Evolutionary conservation across 2,797 vertebrate species (phyloP).

Genomic region (Synanceia verrucosa): DNA sequence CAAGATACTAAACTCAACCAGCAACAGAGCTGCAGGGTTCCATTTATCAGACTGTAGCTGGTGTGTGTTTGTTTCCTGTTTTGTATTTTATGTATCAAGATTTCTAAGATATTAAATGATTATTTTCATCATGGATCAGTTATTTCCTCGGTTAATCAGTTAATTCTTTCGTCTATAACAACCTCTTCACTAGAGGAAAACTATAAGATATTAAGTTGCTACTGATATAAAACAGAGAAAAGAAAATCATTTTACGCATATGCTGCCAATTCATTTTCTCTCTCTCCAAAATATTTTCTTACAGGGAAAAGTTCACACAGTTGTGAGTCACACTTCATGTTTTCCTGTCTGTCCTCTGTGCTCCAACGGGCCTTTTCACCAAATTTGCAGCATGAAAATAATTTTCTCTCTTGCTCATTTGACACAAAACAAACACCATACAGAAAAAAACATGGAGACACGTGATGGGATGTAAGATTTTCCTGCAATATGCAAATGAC

Average conservation of each 20-base stretch:
- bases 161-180: background rate
- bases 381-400: background rate
- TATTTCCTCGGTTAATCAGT: background rate
- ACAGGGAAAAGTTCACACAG: background rate
- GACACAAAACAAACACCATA: background rate
- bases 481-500: background rate
- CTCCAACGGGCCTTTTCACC: background rate
- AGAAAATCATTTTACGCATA: too few species aligned
- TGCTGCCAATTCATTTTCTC: background rate
- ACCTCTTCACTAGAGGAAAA: background rate
- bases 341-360: background rate
- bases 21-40: background rate
- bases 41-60: too few species aligned
- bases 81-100: background rate
- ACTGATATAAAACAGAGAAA: background rate
- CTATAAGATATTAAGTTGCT: background rate
- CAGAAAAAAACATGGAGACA: background rate
- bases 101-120: background rate
- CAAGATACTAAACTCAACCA: too few species aligned
- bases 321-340: background rate
- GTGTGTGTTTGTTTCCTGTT: background rate
- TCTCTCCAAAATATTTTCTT: background rate
- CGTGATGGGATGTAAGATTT: background rate
- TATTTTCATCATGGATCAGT: background rate
- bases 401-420: background rate